Evolutionary conservation across 2,888 invertebrate genomes (phyloP), one percentile per base, ranked within the genome.

Genomic region (Eilema sororculum): DNA sequence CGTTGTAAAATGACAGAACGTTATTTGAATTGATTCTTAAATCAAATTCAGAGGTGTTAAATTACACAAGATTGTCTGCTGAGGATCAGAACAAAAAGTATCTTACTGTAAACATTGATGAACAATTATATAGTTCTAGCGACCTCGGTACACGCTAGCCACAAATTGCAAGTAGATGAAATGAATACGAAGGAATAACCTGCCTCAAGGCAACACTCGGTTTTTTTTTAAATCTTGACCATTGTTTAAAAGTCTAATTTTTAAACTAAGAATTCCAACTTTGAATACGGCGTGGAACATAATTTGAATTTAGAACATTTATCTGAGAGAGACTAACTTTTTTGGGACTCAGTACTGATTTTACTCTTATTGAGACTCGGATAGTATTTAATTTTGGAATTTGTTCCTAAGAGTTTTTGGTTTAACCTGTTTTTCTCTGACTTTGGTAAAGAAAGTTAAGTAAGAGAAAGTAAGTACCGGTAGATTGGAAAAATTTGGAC

Each of bases 111-210:
- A 80, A 81, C 80, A 83, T 82, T 79, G 76, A 78, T 84, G 77
- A 78, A 65, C 79, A 80, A 84, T 82, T 81, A 84, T 75, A 75
- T 20, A 72, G 73, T 71, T 81, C 77, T 75, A 46, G 71, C 65
- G 80, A 68, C 82, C 82, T 82, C 78, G 82, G n/a, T 30, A 56
- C 82, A 82, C 79, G 82, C 77, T 71, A 82, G 80, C 81, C 80
- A 81, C 81, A 78, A 80, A 74, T 59, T 75, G 75, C 75, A 71
- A 69, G 69, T 69, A 66, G 52, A 67, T 70, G 77, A 79, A 80
- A 76, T 79, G 73, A 72, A 76, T 80, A 78, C 73, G 75, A 63
- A 78, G 72, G 75, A 81, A 81, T 71, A 78, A 83, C 82, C 82
- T 71, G 33, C 0, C 46, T 58, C 74, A 81, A 83, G 83, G 81